Conservation (phyloP, 1,140 invertebrate species). For the Brachionus rotundiformis region DNA sequence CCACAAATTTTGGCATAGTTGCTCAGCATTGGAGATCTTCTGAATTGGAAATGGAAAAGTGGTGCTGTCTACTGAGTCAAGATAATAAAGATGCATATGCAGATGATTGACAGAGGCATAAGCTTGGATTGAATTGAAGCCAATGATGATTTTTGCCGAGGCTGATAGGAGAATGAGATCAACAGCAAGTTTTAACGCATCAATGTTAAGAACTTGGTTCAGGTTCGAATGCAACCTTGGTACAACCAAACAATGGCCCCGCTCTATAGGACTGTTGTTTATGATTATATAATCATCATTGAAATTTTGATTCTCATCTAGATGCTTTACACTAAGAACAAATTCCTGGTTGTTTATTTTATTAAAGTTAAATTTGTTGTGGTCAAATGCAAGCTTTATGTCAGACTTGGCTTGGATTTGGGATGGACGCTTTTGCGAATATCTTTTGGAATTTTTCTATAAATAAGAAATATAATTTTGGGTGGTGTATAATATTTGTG, state of each 20-base stretch:
- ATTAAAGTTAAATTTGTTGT: slow-evolving; percentile 40
- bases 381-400: neutral
- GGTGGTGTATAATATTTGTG: too few relatives aligned
- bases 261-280: slow-evolving; percentile 48
- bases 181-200: neutral
- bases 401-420: neutral
- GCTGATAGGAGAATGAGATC: neutral
- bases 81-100: slow-evolving; percentile 35
- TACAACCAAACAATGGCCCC: slow-evolving; percentile 4
- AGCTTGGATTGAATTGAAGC: slow-evolving; percentile 31
- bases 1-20: slow-evolving; percentile 21
- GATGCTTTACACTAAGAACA: neutral
- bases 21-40: neutral
- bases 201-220: slow-evolving; percentile 17
- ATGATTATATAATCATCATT: slow-evolving; percentile 41
- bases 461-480: neutral
- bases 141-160: neutral
- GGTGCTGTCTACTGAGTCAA: neutral
- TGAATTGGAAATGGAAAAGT: slow-evolving; percentile 28
- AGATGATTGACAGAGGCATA: slow-evolving; percentile 43
- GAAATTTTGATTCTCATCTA: neutral
- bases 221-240: neutral
- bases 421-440: slow-evolving; percentile 1
- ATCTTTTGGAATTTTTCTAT: slow-evolving; percentile 40
- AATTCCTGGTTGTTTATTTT: slow-evolving; percentile 10